Conservation (phyloP, 2,888 invertebrate species). For the Melipona bicolor region DNA sequence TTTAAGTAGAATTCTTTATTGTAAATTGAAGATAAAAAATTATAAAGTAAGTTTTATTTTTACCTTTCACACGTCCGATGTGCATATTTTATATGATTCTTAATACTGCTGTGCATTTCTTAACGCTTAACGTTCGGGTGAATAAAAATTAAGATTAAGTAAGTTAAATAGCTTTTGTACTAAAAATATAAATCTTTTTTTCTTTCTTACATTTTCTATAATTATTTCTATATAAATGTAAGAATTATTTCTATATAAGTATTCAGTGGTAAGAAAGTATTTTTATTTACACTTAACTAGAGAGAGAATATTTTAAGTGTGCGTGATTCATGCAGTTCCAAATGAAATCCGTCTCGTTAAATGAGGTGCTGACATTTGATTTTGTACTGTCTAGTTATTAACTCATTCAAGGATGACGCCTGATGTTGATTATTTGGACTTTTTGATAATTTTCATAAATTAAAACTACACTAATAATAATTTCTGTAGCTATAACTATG, state of each 20-base stretch:
- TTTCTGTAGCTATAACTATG: too few species aligned
- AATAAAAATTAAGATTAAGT: conserved; percentile 8
- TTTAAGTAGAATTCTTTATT: conserved; percentile 5
- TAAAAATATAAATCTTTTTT: conserved; percentile 14
- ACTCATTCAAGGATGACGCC: too few species aligned
- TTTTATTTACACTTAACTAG: conserved; percentile 22
- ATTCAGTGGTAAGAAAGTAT: conserved; percentile 15
- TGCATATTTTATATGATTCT: conserved; percentile 5
- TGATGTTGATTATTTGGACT: too few species aligned
- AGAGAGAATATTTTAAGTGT: too few species aligned
- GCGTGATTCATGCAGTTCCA: background rate
- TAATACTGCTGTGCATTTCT: conserved; percentile 4
- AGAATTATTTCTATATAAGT: background rate
- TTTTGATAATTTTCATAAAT: too few species aligned
- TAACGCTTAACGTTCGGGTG: background rate
- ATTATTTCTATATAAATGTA: conserved; percentile 6
- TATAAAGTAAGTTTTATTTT: conserved; percentile 21
- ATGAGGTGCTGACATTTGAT: conserved; percentile 71
- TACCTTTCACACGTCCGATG: background rate
- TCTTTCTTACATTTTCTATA: background rate
- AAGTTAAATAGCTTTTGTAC: conserved; percentile 11
- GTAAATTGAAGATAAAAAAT: conserved; percentile 8
- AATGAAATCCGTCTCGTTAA: conserved; percentile 19
- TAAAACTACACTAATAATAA: too few species aligned
- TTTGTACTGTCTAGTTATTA: conserved; percentile 52